A percentile compares a stretch with the other conserved stretches of the same genome.
These are phyloP conservation scores for Hirtodrosophila alboralis DNA, from an alignment of 2,888 invertebrate genomes.

Conservation along the genomic window DNA sequence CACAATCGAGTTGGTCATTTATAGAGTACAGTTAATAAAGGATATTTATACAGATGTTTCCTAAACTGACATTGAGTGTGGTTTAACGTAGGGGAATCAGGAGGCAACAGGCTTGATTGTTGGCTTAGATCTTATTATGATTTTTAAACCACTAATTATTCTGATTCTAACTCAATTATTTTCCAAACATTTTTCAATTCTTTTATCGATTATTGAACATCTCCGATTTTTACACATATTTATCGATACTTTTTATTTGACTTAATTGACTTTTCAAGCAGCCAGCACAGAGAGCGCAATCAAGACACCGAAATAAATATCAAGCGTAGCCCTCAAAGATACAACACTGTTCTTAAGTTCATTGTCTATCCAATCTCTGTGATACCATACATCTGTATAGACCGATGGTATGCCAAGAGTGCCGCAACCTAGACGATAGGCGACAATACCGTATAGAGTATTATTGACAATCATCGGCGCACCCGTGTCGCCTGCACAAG, in stretches of 20 bases:
- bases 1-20: slow-evolving; percentile 27
- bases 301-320: neutral
- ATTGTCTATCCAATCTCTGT: slow-evolving; percentile 43
- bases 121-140: no score
- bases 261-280: neutral
- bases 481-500: slow-evolving; percentile 65
- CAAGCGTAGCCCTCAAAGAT: neutral
- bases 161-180: no score
- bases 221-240: no score
- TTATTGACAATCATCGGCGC: slow-evolving; percentile 42
- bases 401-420: slow-evolving; percentile 30
- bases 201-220: no score
- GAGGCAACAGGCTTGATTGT: no score
- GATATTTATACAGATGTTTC: slow-evolving; percentile 47
- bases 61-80: slow-evolving; percentile 5
- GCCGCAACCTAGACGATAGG: slow-evolving; percentile 55
- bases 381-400: slow-evolving; percentile 55
- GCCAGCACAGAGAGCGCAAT: neutral
- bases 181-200: no score
- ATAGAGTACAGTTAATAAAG: slow-evolving; percentile 36
- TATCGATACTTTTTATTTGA: neutral
- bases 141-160: no score
- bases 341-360: slow-evolving; percentile 2
- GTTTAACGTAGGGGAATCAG: no score
- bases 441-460: slow-evolving; percentile 53